Evolutionary conservation across 1,140 invertebrate genomes (phyloP).

Genomic region (Thaumetopoea pityocampa): DNA sequence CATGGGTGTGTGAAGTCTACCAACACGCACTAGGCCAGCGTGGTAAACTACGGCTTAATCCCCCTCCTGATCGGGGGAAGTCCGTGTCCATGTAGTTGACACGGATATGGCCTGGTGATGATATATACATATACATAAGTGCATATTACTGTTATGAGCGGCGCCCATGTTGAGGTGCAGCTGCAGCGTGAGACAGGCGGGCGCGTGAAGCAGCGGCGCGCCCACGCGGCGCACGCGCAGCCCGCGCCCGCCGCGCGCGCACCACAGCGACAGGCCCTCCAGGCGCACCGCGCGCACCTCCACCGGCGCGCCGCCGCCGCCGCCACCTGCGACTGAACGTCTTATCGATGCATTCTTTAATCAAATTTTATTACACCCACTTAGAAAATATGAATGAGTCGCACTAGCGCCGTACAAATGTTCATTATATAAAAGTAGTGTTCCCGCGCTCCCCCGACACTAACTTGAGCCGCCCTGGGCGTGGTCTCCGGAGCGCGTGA

Average conservation of each 20-base stretch:
- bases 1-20: no score
- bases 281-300: slow-evolving; percentile 49
- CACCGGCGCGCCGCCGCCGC: slow-evolving; percentile 29
- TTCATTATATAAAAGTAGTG: no score
- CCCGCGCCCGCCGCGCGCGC: slow-evolving; percentile 31
- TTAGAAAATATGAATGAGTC: no score
- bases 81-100: no score
- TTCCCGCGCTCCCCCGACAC: no score
- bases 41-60: no score
- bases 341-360: neutral
- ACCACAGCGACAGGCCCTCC: slow-evolving; percentile 46
- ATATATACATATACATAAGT: no score
- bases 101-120: no score
- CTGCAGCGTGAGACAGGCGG: slow-evolving; percentile 36
- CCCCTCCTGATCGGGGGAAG: no score
- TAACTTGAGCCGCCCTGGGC: slow-evolving; percentile 77
- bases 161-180: slow-evolving; percentile 41
- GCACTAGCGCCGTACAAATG: no score
- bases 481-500: slow-evolving; percentile 78
- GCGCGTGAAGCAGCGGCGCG: slow-evolving; percentile 47
- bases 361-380: neutral
- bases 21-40: no score
- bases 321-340: neutral
- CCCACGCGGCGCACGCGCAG: slow-evolving; percentile 33
- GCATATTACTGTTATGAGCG: slow-evolving; percentile 38